These are phyloP conservation scores for Xestobium rufovillosum DNA, from an alignment of 2,888 invertebrate genomes.

Conservation along the genomic window DNA sequence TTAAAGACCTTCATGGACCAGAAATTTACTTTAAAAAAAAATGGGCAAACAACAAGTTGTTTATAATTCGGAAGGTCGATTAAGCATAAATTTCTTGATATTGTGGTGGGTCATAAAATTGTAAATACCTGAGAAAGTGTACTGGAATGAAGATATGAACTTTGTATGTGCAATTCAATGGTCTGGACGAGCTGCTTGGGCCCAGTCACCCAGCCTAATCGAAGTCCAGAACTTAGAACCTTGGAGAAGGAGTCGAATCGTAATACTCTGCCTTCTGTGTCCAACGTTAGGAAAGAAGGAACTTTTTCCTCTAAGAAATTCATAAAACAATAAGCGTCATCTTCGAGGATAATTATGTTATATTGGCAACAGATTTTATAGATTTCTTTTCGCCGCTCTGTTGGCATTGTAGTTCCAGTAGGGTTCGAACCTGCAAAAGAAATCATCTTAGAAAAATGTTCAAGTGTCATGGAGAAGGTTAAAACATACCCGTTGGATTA, in stretches of 20 bases:
- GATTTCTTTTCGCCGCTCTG: slow-evolving; percentile 58
- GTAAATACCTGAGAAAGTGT: slow-evolving; percentile 63
- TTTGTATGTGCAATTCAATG: slow-evolving; percentile 64
- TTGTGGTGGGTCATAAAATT: not conserved
- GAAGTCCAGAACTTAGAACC: slow-evolving; percentile 61
- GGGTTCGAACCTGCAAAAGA: slow-evolving; percentile 57
- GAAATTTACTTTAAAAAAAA: too few relatives aligned
- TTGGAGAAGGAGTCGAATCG: slow-evolving; percentile 74
- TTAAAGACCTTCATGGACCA: too few relatives aligned
- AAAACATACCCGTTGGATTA: slow-evolving; percentile 53
- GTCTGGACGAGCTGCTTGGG: slow-evolving; percentile 55
- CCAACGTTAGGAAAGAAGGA: slow-evolving; percentile 64
- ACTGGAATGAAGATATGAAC: slow-evolving; percentile 57
- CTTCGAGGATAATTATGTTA: slow-evolving; percentile 71
- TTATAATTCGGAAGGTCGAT: too few relatives aligned
- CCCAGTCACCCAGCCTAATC: slow-evolving; percentile 68
- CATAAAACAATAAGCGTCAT: slow-evolving; percentile 76
- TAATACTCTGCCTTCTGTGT: slow-evolving; percentile 67
- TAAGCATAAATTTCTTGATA: too few relatives aligned
- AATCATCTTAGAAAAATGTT: slow-evolving; percentile 5
- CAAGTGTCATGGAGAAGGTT: not conserved
- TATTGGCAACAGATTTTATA: slow-evolving; percentile 69
- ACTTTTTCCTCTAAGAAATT: slow-evolving; percentile 58
- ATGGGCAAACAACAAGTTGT: too few relatives aligned
- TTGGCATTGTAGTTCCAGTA: slow-evolving; percentile 60